Evolutionary conservation across 1,140 invertebrate species (phyloP), one percentile per base, ranked within the genome.

Genomic region (Drosophila bocki): DNA sequence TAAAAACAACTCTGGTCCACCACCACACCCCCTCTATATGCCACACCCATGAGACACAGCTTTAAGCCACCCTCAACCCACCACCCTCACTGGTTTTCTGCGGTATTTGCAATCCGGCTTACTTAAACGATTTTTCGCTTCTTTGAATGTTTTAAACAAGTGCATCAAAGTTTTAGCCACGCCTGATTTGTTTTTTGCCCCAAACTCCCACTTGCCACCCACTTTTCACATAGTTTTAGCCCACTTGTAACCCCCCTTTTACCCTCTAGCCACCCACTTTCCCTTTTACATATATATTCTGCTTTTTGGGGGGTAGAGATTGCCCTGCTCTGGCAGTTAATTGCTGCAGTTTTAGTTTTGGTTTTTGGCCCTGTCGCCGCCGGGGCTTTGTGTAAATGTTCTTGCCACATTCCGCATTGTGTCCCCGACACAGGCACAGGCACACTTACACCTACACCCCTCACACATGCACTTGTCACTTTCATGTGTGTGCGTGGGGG

Each of bases 101-200:
- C 59, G 84, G 83, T 68, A 82, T 83, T 87, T 70, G 54, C 63
- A 70, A 83, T 74, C 64, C 71, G 63, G 79, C 61, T 86, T 82
- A 86, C 58, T 64, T 69, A 76, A 76, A 45, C 76, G 63, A 70
- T 67, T 81, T 74, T 77, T 82, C 44, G 72, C 68, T 61, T 37
- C 64, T 61, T 87, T 88, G 82, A 78, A 88, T 88, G 71, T 80
- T 87, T 44, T 44, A 80, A 83, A 83, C 64, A 82, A 83, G 83
- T 80, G 54, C 83, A 86, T 82, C 68, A 71, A 77, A 87, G 83
- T 80, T 83, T 78, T 83, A 63, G 51, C 50, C 71, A 53, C 53
- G 63, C 51, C 72, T 88, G 77, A 88, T 87, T 86, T 80, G 76
- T 72, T 75, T 59, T 50, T 41, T 11, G 8, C 39, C 29, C 3